Percentiles rank a stretch among this genome's conserved stretches.
phyloP scores from a whole-genome alignment of 1,140 invertebrate species.

The Hyposmocoma kahamanoa region DNA sequence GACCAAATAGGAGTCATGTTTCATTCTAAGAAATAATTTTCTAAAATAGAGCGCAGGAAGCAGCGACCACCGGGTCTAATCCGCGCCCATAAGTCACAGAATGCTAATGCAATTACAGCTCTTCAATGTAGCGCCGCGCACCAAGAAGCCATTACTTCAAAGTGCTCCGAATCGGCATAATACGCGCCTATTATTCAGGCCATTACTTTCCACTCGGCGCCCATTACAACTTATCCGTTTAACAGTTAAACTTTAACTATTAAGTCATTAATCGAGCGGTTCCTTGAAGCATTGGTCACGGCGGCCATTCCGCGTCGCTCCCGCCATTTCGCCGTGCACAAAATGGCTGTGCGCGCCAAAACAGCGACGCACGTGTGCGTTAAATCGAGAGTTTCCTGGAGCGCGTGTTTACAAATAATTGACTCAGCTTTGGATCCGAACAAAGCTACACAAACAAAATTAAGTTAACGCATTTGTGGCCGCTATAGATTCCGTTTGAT shows the following conservation, averaged over 20 bases:
- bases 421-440: slow-evolving; percentile 35
- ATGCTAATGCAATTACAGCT: not conserved
- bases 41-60: too few species aligned
- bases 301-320: slow-evolving; percentile 36
- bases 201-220: slow-evolving; percentile 44
- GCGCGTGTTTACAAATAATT: slow-evolving; percentile 50
- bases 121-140: not conserved
- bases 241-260: slow-evolving; percentile 52
- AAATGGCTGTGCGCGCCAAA: slow-evolving; percentile 30
- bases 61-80: too few species aligned
- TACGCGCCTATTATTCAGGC: slow-evolving; percentile 34
- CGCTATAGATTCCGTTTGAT: not conserved
- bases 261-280: slow-evolving; percentile 50
- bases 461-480: slow-evolving; percentile 17
- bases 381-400: slow-evolving; percentile 41
- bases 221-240: slow-evolving; percentile 40
- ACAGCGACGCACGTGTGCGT: slow-evolving; percentile 39
- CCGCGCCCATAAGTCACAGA: too few species aligned
- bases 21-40: too few species aligned
- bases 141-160: slow-evolving; percentile 2
- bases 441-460: slow-evolving; percentile 35
- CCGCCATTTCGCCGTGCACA: slow-evolving; percentile 22
- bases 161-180: slow-evolving; percentile 17
- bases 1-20: too few species aligned
- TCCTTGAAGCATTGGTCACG: slow-evolving; percentile 31